Evolutionary conservation across 2,113 vertebrate genomes (phyloP), one percentile per base, ranked within the genome.

Genomic region (Laticauda colubrina): DNA sequence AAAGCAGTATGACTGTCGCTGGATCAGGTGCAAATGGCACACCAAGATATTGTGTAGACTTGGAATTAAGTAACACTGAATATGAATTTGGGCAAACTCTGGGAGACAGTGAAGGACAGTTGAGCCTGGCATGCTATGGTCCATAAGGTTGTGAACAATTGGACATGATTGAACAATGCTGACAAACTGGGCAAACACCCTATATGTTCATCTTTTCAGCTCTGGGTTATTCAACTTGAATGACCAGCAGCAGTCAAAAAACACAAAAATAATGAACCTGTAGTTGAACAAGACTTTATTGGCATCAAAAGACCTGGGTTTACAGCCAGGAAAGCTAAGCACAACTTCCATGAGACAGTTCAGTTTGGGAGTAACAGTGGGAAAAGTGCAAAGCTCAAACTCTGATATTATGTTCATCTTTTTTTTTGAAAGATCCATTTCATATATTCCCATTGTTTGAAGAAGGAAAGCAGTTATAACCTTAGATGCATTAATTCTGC

Each of bases 21-120:
- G 59, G 10, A n/a, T 34, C 18, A 87, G 26, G 51, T 93, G 14
- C 94, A 85, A 64, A 53, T 1, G 91, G 3, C 61, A 2, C 93
- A 89, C 6, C 59, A 51, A 3, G 10, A 57, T 91, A 39, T 1
- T 94, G 6, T 39, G n/a, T 92, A 51, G 39, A 20, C 6, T 87
- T 54, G 23, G n/a, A 53, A 39, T 56, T 75, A 75, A 61, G 56
- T 91, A 92, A 94, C 92, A 90, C 34, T 5, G 89, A 64, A n/a
- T 4, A 64, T n/a, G 26, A n/a, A n/a, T 64, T 64, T 14, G 11
- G 11, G 26, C 61, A 64, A 64, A 64, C 11, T n/a, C 26, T 64
- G 26, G 61, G 61, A 64, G 61, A 64, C 29, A 64, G 11, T n/a
- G 61, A 26, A 64, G 26, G 26, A 64, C 3, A 64, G 24, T 26